These are phyloP conservation scores for Lophura nycthemera DNA, from an alignment of 2,113 vertebrate species.

Conservation along the genomic window DNA sequence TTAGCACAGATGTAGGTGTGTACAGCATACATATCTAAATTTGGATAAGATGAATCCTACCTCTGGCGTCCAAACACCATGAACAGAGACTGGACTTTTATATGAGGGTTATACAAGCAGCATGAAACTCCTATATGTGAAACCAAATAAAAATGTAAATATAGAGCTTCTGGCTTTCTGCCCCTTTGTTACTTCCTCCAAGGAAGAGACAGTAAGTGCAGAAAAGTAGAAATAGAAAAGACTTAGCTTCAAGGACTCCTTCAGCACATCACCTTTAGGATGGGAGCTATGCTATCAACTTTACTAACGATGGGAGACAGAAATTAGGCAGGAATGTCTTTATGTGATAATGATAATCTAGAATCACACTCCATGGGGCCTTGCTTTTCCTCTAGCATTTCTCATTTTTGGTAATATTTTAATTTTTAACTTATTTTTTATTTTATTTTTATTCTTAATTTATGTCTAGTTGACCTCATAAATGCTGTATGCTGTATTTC, in stretches of 20 bases:
- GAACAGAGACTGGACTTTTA: neutral
- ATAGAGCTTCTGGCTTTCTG: neutral
- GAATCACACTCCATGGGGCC: neutral
- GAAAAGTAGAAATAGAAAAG: neutral
- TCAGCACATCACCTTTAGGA: neutral
- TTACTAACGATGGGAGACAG: rapidly evolving
- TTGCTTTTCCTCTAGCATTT: neutral
- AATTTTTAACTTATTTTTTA: too few species aligned
- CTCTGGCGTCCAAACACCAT: neutral
- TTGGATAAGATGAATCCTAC: neutral
- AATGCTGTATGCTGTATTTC: neutral
- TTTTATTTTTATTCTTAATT: neutral
- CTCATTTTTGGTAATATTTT: neutral
- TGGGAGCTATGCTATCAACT: neutral
- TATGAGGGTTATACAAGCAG: neutral
- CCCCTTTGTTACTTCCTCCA: neutral
- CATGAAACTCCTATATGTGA: neutral
- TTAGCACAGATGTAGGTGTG: neutral
- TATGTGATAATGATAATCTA: neutral
- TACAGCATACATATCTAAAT: neutral
- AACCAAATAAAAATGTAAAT: neutral
- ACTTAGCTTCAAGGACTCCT: neutral
- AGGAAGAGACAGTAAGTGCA: neutral
- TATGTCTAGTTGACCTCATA: neutral
- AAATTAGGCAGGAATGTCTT: neutral